These are phyloP conservation scores for Pollenia angustigena DNA, from an alignment of 2,888 invertebrate species.

Conservation along the genomic window DNA sequence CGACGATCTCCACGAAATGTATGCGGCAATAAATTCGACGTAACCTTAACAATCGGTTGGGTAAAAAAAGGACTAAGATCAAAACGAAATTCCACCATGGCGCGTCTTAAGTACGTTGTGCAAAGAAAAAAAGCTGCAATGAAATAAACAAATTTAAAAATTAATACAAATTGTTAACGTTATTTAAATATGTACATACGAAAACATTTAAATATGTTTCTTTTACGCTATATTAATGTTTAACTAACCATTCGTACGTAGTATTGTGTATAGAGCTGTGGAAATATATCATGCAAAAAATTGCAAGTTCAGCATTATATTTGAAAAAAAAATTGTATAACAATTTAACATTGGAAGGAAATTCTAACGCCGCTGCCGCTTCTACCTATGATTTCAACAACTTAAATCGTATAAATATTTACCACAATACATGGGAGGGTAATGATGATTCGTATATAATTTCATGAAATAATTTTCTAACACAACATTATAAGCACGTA, in stretches of 20 bases:
- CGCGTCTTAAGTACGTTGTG: conserved; percentile 56
- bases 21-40: conserved; percentile 85
- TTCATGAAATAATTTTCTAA: conserved; percentile 60
- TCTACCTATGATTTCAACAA: conserved; percentile 44
- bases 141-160: conserved; percentile 39
- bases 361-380: conserved; percentile 13
- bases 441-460: conserved; percentile 47
- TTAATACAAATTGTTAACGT: conserved; percentile 7
- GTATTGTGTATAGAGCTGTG: background rate
- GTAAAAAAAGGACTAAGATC: conserved; percentile 85
- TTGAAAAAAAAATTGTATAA: conserved; percentile 28
- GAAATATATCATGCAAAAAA: conserved; percentile 58
- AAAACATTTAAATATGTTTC: background rate
- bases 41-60: conserved; percentile 85
- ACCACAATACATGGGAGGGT: conserved; percentile 28
- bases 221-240: conserved; percentile 23
- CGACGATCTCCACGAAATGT: conserved; percentile 85
- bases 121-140: conserved; percentile 60
- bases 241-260: conserved; percentile 16
- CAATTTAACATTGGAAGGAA: conserved; percentile 57
- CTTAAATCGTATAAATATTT: background rate
- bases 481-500: conserved; percentile 40
- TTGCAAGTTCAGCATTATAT: conserved; percentile 45
- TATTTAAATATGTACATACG: background rate
- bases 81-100: conserved; percentile 86